Percentiles rank a stretch among this genome's conserved stretches.
Conservation (phyloP, 2,797 vertebrate genomes). For the Mus caroli region DNA sequence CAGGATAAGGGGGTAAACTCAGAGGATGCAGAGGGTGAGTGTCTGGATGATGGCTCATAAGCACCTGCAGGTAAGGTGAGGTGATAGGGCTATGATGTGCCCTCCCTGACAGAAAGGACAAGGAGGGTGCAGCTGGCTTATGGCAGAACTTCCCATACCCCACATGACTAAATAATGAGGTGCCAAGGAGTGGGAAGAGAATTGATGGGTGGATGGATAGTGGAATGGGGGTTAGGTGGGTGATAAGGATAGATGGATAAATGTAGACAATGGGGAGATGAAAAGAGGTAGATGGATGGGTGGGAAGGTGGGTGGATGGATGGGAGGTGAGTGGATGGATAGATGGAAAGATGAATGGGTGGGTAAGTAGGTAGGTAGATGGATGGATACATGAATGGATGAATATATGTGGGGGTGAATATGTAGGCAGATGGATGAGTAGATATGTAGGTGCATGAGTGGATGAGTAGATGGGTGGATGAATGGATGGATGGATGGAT, state of each 20-base stretch:
- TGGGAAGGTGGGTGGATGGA: not conserved
- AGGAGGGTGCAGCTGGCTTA: fast-evolving
- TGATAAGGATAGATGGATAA: not conserved
- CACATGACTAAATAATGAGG: not conserved
- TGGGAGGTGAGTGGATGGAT: not conserved
- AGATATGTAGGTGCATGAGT: not conserved
- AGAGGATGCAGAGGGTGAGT: not conserved
- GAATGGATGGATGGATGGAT: not conserved
- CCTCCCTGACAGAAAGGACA: not conserved
- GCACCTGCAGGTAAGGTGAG: no score
- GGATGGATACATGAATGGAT: not conserved
- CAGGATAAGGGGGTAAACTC: not conserved
- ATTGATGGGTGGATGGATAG: not conserved
- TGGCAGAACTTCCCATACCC: fast-evolving
- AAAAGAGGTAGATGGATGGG: not conserved
- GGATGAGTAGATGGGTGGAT: not conserved
- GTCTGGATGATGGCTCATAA: not conserved
- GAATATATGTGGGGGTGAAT: not conserved
- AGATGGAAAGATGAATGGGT: not conserved
- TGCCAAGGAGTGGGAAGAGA: not conserved
- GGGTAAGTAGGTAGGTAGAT: not conserved
- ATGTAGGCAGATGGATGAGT: not conserved
- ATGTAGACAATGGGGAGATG: not conserved
- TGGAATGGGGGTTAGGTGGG: no score
- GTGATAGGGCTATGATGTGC: not conserved